phyloP scores from a whole-genome alignment of 2,888 invertebrate genomes.

The Amphimallon solstitiale region DNA sequence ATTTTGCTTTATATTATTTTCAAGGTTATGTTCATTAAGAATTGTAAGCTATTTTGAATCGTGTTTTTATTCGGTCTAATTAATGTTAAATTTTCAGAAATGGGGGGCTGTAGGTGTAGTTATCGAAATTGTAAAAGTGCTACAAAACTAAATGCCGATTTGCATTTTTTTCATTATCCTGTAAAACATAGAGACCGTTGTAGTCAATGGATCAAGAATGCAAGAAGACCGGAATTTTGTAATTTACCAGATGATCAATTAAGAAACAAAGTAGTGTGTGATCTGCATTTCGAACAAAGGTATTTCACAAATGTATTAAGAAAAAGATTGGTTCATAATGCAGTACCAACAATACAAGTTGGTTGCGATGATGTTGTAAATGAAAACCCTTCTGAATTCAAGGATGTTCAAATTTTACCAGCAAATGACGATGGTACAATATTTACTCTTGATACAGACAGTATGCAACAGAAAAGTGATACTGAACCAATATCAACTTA shows the following conservation, averaged over 20 bases:
- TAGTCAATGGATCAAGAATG: slow-evolving; percentile 65
- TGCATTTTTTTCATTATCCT: slow-evolving; percentile 72
- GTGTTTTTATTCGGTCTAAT: not conserved
- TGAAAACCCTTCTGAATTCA: slow-evolving; percentile 28
- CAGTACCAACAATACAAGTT: slow-evolving; percentile 66
- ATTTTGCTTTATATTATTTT: not conserved
- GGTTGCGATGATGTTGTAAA: slow-evolving; percentile 47
- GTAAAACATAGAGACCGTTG: slow-evolving; percentile 70
- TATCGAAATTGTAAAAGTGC: slow-evolving; percentile 67
- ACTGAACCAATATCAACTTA: slow-evolving; percentile 50
- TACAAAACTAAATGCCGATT: slow-evolving; percentile 62
- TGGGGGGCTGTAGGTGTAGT: slow-evolving; percentile 72
- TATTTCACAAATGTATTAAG: slow-evolving; percentile 67
- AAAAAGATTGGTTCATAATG: slow-evolving; percentile 67
- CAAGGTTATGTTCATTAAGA: not conserved
- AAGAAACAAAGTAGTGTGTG: slow-evolving; percentile 70
- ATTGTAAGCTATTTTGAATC: not conserved
- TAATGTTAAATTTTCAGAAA: slow-evolving; percentile 50
- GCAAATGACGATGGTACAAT: slow-evolving; percentile 58
- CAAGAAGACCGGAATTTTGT: too few relatives aligned
- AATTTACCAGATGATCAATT: slow-evolving; percentile 67
- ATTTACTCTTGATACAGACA: slow-evolving; percentile 57
- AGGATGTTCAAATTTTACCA: slow-evolving; percentile 54
- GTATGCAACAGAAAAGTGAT: slow-evolving; percentile 50
- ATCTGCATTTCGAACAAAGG: slow-evolving; percentile 69